A percentile compares a stretch with the other conserved stretches of the same genome.
Conservation (phyloP, 2,113 vertebrate genomes). For the Nematolebias whitei region DNA sequence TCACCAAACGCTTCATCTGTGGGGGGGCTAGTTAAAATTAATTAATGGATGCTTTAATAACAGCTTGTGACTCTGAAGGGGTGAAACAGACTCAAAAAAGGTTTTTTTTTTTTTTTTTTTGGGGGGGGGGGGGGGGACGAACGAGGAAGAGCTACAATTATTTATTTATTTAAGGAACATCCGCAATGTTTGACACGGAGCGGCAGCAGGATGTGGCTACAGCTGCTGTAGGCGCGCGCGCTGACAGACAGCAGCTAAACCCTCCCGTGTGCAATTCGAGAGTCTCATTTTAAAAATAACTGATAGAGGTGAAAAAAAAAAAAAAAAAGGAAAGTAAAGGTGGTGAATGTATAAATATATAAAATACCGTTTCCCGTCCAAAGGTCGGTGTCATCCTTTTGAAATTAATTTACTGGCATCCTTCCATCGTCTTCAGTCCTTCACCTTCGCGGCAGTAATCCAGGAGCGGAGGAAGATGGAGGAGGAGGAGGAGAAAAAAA, state of each 20-base stretch:
- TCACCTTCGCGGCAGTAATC: slow-evolving; percentile 75
- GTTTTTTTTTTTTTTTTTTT: too few relatives aligned
- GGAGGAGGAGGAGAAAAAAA: too few relatives aligned
- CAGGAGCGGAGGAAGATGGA: slow-evolving; percentile 57
- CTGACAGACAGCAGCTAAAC: slow-evolving; percentile 42
- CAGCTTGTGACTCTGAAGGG: too few relatives aligned
- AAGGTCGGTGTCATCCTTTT: slow-evolving; percentile 54
- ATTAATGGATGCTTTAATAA: slow-evolving; percentile 26
- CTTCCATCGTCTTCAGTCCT: slow-evolving; percentile 65
- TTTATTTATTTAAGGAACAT: slow-evolving; percentile 82
- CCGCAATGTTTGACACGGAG: slow-evolving; percentile 82
- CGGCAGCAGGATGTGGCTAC: slow-evolving; percentile 60
- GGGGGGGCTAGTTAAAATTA: background rate
- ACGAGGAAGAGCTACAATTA: slow-evolving; percentile 59
- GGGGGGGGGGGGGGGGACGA: background rate
- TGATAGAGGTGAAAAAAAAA: slow-evolving; percentile 10
- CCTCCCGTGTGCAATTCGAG: slow-evolving; percentile 48
- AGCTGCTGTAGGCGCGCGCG: slow-evolving; percentile 54
- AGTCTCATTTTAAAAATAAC: slow-evolving; percentile 36
- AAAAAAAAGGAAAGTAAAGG: background rate
- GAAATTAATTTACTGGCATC: slow-evolving; percentile 53
- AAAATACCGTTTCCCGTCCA: slow-evolving; percentile 57
- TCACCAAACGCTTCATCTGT: slow-evolving; percentile 46
- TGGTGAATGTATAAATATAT: background rate
- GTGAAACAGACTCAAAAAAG: too few relatives aligned